These are phyloP conservation scores for Eupithecia subumbrata DNA, from an alignment of 2,888 invertebrate genomes.

Conservation along the genomic window DNA sequence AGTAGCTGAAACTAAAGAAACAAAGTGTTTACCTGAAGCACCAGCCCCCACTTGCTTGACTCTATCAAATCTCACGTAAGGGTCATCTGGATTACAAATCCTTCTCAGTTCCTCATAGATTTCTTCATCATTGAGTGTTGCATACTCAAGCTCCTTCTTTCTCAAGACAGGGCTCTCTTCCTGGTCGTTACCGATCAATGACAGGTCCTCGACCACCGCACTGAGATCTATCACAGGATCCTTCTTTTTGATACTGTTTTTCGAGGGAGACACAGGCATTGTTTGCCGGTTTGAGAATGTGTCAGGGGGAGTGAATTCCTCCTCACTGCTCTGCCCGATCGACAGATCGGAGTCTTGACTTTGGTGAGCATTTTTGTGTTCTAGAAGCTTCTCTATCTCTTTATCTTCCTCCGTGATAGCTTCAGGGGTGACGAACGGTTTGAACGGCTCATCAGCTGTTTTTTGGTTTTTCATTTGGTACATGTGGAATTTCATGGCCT, in stretches of 20 bases:
- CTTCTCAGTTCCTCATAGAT: constrained; percentile 90
- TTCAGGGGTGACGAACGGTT: constrained; percentile 92
- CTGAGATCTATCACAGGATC: constrained; percentile 68
- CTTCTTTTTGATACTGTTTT: constrained; percentile 72
- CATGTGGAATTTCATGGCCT: constrained; percentile 95
- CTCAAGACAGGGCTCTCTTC: constrained; percentile 85
- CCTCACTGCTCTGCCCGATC: constrained; percentile 82
- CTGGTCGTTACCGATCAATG: constrained; percentile 71
- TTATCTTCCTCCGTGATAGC: constrained; percentile 92
- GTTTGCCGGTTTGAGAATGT: constrained; percentile 76
- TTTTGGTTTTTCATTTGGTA: constrained; percentile 94
- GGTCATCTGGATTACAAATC: constrained; percentile 93
- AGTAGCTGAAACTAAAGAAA: neutral
- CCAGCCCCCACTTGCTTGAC: constrained; percentile 95
- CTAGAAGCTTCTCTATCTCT: constrained; percentile 90
- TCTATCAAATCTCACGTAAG: constrained; percentile 90
- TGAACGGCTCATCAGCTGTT: constrained; percentile 88
- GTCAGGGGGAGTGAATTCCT: constrained; percentile 76
- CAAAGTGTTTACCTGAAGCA: constrained; percentile 85
- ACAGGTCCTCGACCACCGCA: constrained; percentile 73
- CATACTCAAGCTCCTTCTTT: constrained; percentile 82
- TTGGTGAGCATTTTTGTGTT: constrained; percentile 88
- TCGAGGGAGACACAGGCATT: constrained; percentile 82
- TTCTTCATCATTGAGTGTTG: constrained; percentile 87
- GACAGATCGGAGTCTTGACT: constrained; percentile 85